Conservation (phyloP, 2,888 invertebrate genomes). For the Acleris sparsana region DNA sequence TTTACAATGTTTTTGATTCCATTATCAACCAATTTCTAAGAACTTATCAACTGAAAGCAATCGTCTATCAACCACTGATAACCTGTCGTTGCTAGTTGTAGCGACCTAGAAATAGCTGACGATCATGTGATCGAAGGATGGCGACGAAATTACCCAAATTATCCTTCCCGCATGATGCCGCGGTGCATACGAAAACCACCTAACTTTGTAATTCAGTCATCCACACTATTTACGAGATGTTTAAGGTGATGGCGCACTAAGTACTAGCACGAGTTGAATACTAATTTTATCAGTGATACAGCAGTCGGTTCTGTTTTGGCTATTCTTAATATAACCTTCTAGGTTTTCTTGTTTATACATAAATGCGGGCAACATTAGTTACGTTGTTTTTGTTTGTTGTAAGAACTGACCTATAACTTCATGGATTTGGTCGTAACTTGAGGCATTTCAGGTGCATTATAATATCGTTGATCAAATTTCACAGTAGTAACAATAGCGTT, state of each 20-base stretch:
- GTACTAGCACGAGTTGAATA: constrained; percentile 48
- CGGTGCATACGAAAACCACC: constrained; percentile 52
- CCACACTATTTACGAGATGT: constrained; percentile 52
- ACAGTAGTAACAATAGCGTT: no score
- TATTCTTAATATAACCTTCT: constrained; percentile 22
- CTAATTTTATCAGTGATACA: constrained; percentile 39
- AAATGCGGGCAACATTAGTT: background rate
- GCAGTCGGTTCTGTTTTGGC: constrained; percentile 9
- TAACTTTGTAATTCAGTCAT: constrained; percentile 40
- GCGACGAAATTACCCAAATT: constrained; percentile 46
- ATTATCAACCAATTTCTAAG: background rate
- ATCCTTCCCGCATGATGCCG: constrained; percentile 52
- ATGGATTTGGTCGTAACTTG: no score
- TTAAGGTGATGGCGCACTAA: constrained; percentile 54
- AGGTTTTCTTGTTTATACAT: constrained; percentile 3
- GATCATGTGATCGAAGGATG: constrained; percentile 49
- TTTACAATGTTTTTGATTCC: no score
- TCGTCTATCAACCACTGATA: constrained; percentile 17
- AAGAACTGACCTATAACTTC: no score
- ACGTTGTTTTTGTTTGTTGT: constrained; percentile 3
- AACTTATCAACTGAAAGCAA: constrained; percentile 18
- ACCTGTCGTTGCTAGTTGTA: constrained; percentile 18
- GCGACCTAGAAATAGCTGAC: constrained; percentile 39
- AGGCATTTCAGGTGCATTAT: no score
- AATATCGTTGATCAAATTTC: no score